Conservation (phyloP, 92 coral and sea anemone species). For the Nematostella vectensis region DNA sequence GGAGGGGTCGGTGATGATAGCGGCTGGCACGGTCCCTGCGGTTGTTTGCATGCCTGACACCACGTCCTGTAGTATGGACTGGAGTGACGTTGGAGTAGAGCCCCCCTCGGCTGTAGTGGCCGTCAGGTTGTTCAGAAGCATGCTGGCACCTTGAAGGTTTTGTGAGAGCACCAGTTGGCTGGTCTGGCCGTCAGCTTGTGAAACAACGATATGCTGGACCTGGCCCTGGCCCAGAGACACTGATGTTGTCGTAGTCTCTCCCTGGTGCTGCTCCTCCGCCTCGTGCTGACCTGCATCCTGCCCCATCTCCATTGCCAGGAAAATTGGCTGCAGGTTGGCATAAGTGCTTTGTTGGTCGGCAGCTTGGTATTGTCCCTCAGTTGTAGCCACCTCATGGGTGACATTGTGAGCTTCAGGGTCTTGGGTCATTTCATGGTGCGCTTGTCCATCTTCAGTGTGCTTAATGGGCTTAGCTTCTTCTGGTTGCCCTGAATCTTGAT, state of each 20-base stretch:
- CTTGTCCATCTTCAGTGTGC: constrained; percentile 11
- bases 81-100: constrained; percentile 65
- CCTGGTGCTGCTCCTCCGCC: constrained; percentile 42
- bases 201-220: constrained; percentile 23
- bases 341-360: constrained; percentile 87
- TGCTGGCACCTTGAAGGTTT: constrained; percentile 33
- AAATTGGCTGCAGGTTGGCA: constrained; percentile 97
- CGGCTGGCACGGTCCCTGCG: constrained; percentile 88
- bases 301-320: constrained; percentile 98
- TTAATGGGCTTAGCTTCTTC: constrained; percentile 27
- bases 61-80: constrained; percentile 92
- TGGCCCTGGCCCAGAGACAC: constrained; percentile 23
- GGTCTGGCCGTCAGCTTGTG: constrained; percentile 37
- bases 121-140: constrained; percentile 52
- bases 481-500: not conserved
- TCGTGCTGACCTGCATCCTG: constrained; percentile 61
- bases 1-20: constrained; percentile 87
- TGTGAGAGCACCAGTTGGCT: constrained; percentile 45
- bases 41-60: constrained; percentile 97
- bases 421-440: constrained; percentile 14
- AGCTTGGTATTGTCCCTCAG: constrained; percentile 34
- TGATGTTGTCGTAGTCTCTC: constrained; percentile 25
- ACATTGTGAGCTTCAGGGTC: constrained; percentile 19
- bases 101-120: constrained; percentile 65
- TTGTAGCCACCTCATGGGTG: constrained; percentile 32